Percentiles rank a stretch among this genome's conserved stretches.
phyloP scores from a whole-genome alignment of 2,888 invertebrate species.

The Punctoribates punctum region DNA sequence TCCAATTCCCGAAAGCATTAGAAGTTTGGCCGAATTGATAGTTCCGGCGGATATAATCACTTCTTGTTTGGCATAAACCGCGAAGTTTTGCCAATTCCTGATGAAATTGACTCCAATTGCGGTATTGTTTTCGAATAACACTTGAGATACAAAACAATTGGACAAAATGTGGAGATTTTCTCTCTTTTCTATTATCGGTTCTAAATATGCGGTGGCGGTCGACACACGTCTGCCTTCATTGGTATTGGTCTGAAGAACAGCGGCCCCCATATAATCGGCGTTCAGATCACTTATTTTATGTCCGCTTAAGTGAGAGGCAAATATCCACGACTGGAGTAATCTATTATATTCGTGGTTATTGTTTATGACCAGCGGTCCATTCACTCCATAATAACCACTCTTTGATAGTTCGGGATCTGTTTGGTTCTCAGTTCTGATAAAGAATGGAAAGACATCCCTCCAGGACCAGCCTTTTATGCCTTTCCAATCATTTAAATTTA shows the following conservation, averaged over 20 bases:
- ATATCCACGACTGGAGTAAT: constrained; percentile 25
- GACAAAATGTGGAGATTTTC: not conserved
- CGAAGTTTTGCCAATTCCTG: constrained; percentile 66
- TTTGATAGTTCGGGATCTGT: constrained; percentile 34
- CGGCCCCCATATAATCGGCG: constrained; percentile 12
- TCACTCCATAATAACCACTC: constrained; percentile 33
- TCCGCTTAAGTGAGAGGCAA: constrained; percentile 25
- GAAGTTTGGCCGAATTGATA: constrained; percentile 84
- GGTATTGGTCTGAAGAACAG: constrained; percentile 33
- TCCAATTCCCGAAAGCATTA: constrained; percentile 89
- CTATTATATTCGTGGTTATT: constrained; percentile 1
- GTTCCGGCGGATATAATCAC: constrained; percentile 86
- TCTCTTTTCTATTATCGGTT: not conserved
- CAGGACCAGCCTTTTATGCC: constrained; percentile 40
- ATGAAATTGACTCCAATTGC: constrained; percentile 78
- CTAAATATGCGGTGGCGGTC: constrained; percentile 31
- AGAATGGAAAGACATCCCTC: constrained; percentile 39
- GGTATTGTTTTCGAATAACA: constrained; percentile 60
- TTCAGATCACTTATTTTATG: constrained; percentile 36
- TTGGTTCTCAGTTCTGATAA: constrained; percentile 39
- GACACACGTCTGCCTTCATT: constrained; percentile 28
- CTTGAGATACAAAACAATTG: not conserved
- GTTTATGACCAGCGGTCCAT: constrained; percentile 27
- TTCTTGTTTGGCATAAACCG: constrained; percentile 73
- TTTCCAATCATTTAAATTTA: constrained; percentile 2